Conservation (phyloP, 2,797 vertebrate genomes). For the Arnoldichthys spilopterus region DNA sequence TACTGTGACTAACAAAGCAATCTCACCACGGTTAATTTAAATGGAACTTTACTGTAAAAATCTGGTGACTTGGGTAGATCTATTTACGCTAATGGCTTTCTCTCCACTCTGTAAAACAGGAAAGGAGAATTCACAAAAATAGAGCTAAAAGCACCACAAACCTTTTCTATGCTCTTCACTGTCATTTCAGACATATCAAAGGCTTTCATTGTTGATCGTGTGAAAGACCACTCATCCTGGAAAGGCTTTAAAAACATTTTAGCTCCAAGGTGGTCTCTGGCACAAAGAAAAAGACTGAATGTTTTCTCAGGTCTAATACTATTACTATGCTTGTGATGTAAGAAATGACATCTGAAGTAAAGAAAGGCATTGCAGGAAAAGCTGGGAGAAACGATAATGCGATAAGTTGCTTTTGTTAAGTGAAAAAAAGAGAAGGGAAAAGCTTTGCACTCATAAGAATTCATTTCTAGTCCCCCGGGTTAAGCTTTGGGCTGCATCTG, state of each 20-base stretch:
- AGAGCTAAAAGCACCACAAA: constrained; percentile 23
- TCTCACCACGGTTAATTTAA: no score
- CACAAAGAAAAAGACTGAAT: constrained; percentile 7
- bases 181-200: constrained; percentile 30
- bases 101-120: constrained; percentile 17
- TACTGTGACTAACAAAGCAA: no score
- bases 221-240: background rate
- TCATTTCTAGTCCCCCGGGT: constrained; percentile 56
- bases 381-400: constrained; percentile 31
- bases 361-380: constrained; percentile 3
- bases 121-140: constrained; percentile 6
- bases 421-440: background rate
- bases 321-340: background rate
- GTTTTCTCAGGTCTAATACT: background rate
- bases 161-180: constrained; percentile 19
- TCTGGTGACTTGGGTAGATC: background rate
- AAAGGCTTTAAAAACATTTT: constrained; percentile 16
- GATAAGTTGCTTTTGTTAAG: constrained; percentile 46
- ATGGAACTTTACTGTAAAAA: background rate
- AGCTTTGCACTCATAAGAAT: constrained; percentile 44
- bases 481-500: constrained; percentile 52
- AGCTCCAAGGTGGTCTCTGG: constrained; percentile 8
- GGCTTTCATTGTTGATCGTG: constrained; percentile 17
- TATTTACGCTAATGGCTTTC: constrained; percentile 6
- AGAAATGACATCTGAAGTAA: constrained; percentile 9